Base-by-base conservation (phyloP, 2,888 invertebrate genomes). In the Agrochola lota region DNA sequence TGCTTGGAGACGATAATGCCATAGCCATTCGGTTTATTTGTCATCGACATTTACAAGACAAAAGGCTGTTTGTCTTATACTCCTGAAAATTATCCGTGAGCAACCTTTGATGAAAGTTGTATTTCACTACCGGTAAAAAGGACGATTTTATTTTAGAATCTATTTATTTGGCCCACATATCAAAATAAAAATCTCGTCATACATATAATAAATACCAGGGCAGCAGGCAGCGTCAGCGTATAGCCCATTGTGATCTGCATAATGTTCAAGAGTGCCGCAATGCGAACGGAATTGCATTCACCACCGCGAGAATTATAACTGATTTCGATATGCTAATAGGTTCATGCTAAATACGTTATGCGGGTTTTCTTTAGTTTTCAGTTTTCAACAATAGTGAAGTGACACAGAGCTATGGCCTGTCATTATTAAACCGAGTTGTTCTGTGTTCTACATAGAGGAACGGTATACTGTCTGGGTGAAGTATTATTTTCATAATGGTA, bases 211-310 rank as follows among this genome's bases (percentile, higher is more conserved):
- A 78, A 68, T 71, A 77, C 59, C 43, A 66, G 60, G 73, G 57
- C 35, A 60, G 35, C 69, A 78, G 35, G 7, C 9, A 73, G 11
- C 12, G 1, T 17, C 2, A 30, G 40, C 57, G 55, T 84, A 49
- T 52, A 59, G 15, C 59, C 57, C 23, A 7, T 49, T 57, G 49
- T 69, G 80, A 84, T 88, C 85, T 88, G 82, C 88, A 86, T 86
- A 79, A 79, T 79, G 68, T 66, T 52, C 62, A 43, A 40, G 57
- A 79, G 68, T 88, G 71, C 85, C 88, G 87, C 87, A 88, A 66
- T 87, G 87, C 87, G 87, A 87, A 86, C 76, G 57, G 67, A 74
- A 86, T 77, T 86, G 86, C 85, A 84, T 84, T 84, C 71, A 62
- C 40, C 73, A 68, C 78, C 55, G 63, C 62, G 68, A 77, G 68